Conservation (phyloP, 1,140 invertebrate species). For the Lucilia sericata region DNA sequence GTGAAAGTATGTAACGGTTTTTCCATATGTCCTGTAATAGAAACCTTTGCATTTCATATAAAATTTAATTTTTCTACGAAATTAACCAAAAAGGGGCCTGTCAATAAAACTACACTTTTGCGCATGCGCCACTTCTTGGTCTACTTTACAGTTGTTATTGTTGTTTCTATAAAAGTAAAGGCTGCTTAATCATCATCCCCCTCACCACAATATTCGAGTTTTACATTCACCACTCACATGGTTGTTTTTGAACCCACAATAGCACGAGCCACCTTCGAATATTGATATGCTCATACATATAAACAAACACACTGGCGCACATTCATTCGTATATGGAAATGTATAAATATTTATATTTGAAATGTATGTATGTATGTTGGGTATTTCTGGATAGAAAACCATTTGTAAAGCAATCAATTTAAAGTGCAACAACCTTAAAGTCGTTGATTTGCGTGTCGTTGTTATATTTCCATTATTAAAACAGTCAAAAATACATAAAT, state of each 20-base stretch:
- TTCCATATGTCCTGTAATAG: slow-evolving; percentile 40
- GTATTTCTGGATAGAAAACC: background rate
- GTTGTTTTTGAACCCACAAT: background rate
- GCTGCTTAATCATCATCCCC: background rate
- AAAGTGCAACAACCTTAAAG: slow-evolving; percentile 41
- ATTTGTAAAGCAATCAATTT: slow-evolving; percentile 39
- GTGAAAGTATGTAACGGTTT: slow-evolving; percentile 13
- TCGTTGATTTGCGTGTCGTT: slow-evolving; percentile 36
- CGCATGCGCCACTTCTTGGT: slow-evolving; percentile 30
- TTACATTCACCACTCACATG: background rate
- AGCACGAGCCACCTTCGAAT: background rate
- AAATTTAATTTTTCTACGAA: background rate
- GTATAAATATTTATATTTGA: background rate
- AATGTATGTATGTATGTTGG: background rate
- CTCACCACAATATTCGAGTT: background rate
- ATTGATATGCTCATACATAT: background rate
- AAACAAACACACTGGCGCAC: too few relatives aligned
- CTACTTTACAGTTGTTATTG: background rate
- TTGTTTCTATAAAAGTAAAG: background rate
- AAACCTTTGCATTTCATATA: background rate
- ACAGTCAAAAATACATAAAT: background rate
- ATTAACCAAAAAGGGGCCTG: background rate
- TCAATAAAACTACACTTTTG: background rate
- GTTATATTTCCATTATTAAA: slow-evolving; percentile 11
- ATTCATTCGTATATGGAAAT: too few relatives aligned